Percentiles rank a stretch among this genome's conserved stretches.
These are phyloP conservation scores for Sus cebifrons DNA, from an alignment of 2,797 vertebrate genomes.

Conservation along the genomic window DNA sequence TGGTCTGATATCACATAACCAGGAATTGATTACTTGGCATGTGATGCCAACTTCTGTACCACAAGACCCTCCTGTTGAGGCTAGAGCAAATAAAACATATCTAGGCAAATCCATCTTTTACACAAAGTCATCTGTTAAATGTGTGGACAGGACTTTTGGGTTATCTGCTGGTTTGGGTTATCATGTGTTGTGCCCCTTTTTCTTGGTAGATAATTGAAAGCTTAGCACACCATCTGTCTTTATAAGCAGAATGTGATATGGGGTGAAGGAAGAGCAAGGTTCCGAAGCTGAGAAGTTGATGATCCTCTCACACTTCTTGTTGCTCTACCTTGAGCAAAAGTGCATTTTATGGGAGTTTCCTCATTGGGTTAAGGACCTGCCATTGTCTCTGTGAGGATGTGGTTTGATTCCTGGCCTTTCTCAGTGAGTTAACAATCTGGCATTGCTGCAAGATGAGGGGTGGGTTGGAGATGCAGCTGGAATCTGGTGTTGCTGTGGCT, in stretches of 20 bases:
- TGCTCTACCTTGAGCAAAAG: background rate
- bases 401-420: too few relatives aligned
- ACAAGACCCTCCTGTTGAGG: background rate
- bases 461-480: too few relatives aligned
- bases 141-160: background rate
- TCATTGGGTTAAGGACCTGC: too few relatives aligned
- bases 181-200: background rate
- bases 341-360: background rate
- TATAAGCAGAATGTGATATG: background rate
- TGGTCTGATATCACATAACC: background rate
- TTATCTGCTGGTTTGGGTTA: constrained; percentile 2
- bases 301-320: background rate
- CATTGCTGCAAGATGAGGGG: too few relatives aligned
- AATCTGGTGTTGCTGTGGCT: too few relatives aligned
- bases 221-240: background rate
- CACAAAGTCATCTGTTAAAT: constrained; percentile 43
- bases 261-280: background rate
- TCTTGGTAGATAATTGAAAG: background rate
- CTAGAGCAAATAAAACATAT: constrained; percentile 25
- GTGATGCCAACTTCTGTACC: background rate
- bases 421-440: too few relatives aligned
- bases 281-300: background rate
- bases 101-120: background rate
- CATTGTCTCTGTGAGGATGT: too few relatives aligned
- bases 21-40: background rate